A percentile compares a stretch with the other conserved stretches of the same genome.
Conservation (phyloP, 2,797 vertebrate species). For the Eremophila alpestris region DNA sequence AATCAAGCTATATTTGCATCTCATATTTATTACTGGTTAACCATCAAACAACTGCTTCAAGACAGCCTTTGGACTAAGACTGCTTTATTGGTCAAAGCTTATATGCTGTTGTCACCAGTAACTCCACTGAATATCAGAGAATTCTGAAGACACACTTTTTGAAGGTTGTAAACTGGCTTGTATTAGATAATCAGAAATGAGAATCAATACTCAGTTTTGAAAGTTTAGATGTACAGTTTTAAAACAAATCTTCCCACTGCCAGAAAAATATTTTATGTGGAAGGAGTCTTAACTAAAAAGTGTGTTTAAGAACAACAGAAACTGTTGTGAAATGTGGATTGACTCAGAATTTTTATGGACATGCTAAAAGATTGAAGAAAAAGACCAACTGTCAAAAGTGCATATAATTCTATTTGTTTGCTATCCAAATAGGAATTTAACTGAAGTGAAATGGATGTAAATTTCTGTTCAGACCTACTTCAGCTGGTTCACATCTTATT, state of each 20-base stretch:
- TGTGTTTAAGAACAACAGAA: not conserved
- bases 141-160: not conserved
- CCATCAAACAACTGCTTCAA: not conserved
- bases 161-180: not conserved
- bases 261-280: not conserved
- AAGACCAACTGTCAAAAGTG: not conserved
- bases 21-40: not conserved
- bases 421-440: not conserved
- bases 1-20: not conserved
- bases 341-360: not conserved
- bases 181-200: not conserved
- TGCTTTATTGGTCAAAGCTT: not conserved
- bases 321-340: not conserved
- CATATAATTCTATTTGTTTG: not conserved
- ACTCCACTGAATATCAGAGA: not conserved
- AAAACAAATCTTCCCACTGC: not conserved
- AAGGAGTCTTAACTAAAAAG: not conserved
- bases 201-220: not conserved
- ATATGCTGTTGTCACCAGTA: not conserved
- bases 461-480: not conserved
- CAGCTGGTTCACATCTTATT: not conserved
- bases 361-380: not conserved
- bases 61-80: not conserved
- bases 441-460: not conserved
- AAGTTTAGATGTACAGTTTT: not conserved